A percentile compares a stretch with the other conserved stretches of the same genome.
phyloP scores from a whole-genome alignment of 2,113 vertebrate genomes.

The Coregonus clupeaformis region DNA sequence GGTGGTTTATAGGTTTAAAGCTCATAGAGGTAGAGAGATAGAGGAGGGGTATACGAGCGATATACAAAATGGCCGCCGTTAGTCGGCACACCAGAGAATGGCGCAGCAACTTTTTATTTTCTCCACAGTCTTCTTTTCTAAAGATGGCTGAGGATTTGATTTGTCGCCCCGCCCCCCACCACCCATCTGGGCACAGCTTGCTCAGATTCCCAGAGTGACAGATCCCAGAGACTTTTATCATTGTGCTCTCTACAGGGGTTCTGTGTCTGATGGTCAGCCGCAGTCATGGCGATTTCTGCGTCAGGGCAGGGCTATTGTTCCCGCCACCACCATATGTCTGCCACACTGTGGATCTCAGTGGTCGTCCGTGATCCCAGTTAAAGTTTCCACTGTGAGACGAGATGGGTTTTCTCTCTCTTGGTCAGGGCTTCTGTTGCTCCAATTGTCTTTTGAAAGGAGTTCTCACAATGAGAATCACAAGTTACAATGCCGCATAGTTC shows the following conservation, averaged over 20 bases:
- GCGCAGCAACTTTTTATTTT: conserved; percentile 7
- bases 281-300: conserved; percentile 46
- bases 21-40: background rate
- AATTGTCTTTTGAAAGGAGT: background rate
- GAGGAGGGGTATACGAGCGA: conserved; percentile 8
- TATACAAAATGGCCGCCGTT: conserved; percentile 65
- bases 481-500: background rate
- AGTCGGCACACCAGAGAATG: conserved; percentile 13
- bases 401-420: background rate
- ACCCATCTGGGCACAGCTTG: conserved; percentile 11
- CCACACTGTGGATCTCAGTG: background rate
- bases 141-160: conserved; percentile 45
- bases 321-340: background rate
- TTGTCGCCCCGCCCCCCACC: conserved; percentile 17
- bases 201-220: conserved; percentile 22
- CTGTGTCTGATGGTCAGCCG: conserved; percentile 34
- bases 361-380: background rate
- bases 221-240: background rate
- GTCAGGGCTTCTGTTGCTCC: background rate
- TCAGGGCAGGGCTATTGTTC: conserved; percentile 35
- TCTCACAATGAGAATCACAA: background rate
- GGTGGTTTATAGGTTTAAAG: background rate
- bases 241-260: conserved; percentile 33
- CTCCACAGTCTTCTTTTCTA: conserved; percentile 45
- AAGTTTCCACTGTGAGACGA: background rate